These are phyloP conservation scores for Peromyscus leucopus DNA, from an alignment of 2,113 vertebrate genomes.

Conservation along the genomic window DNA sequence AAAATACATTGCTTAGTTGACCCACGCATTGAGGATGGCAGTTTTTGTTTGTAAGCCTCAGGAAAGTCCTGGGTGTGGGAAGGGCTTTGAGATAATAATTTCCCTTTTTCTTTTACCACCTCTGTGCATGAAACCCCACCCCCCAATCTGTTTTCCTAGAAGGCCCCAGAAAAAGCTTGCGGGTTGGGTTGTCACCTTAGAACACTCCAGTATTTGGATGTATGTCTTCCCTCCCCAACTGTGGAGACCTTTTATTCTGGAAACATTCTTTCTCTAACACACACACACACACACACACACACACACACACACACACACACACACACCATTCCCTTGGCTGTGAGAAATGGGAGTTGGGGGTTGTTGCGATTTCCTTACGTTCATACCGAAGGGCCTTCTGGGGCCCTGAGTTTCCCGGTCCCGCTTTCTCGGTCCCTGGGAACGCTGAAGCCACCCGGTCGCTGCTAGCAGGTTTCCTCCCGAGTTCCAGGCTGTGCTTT, in stretches of 20 bases:
- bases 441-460: neutral
- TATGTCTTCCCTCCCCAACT: neutral
- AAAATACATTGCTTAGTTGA: slow-evolving; percentile 53
- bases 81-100: neutral
- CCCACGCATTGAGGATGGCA: neutral
- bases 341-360: neutral
- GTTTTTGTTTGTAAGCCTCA: slow-evolving; percentile 45
- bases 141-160: neutral
- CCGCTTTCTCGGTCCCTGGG: accelerated
- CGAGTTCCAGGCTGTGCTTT: neutral
- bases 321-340: neutral
- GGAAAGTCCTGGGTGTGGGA: neutral
- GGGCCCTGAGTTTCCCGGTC: accelerated
- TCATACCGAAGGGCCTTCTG: neutral
- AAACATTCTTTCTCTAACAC: neutral
- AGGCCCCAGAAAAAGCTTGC: neutral
- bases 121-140: neutral
- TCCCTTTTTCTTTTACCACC: neutral
- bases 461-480: neutral
- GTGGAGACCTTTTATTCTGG: neutral
- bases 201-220: neutral
- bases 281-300: neutral
- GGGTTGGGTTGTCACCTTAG: neutral
- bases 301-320: neutral
- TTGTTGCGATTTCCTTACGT: neutral